A percentile compares a stretch with the other conserved stretches of the same genome.
Conservation (phyloP, 2,113 vertebrate genomes). For the Percina caprodes region DNA sequence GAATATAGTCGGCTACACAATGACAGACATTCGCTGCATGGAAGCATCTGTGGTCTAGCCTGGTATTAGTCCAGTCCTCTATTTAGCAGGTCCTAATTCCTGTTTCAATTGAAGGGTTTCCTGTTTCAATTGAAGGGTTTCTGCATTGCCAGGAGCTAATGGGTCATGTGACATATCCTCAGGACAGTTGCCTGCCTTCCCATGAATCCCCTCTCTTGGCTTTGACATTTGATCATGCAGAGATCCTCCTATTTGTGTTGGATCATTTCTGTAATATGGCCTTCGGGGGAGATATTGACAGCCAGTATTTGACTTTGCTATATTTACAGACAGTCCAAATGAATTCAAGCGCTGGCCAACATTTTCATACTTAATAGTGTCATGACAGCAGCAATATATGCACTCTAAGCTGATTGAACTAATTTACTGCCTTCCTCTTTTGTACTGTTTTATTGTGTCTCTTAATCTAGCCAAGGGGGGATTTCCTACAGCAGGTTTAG, state of each 20-base stretch:
- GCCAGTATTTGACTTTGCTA: constrained; percentile 15
- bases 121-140: constrained; percentile 57
- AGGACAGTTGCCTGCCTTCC: constrained; percentile 39
- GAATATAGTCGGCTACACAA: constrained; percentile 34
- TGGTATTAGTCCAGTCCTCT: constrained; percentile 55
- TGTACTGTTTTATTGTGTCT: constrained; percentile 48
- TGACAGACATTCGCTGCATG: constrained; percentile 33
- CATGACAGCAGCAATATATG: constrained; percentile 44
- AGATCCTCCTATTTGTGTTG: constrained; percentile 42
- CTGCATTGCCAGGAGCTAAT: constrained; percentile 48
- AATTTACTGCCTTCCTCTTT: constrained; percentile 56
- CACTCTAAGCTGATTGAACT: constrained; percentile 53
- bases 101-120: constrained; percentile 60
- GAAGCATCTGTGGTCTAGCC: constrained; percentile 37
- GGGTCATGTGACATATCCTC: constrained; percentile 30
- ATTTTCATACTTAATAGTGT: constrained; percentile 45
- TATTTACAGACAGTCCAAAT: constrained; percentile 39
- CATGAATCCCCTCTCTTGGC: not conserved
- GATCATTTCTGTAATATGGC: constrained; percentile 21
- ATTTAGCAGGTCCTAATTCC: constrained; percentile 57
- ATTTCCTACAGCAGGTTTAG: constrained; percentile 57
- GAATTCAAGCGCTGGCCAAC: constrained; percentile 32
- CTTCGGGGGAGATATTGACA: constrained; percentile 10
- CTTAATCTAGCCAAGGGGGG: constrained; percentile 43
- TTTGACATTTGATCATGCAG: constrained; percentile 51